These are phyloP conservation scores for Illadopsis cleaveri DNA, from an alignment of 2,113 vertebrate genomes.

Conservation along the genomic window DNA sequence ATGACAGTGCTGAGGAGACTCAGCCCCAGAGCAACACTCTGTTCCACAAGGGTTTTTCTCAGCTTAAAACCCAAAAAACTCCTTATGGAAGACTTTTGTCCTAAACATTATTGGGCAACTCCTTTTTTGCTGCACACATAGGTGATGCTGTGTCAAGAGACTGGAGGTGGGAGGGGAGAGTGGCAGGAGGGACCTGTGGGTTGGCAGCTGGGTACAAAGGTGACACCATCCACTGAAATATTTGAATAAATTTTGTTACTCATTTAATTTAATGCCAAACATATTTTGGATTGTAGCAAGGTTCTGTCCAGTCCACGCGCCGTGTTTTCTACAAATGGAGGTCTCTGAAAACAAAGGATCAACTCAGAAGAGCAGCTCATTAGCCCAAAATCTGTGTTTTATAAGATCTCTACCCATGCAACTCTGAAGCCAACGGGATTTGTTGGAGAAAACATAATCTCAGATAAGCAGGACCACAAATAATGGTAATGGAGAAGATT, in stretches of 20 bases:
- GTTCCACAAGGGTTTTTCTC: neutral
- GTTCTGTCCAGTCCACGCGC: rapidly evolving
- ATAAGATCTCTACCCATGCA: neutral
- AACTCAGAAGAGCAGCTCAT: neutral
- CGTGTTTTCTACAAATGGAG: neutral
- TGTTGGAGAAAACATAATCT: neutral
- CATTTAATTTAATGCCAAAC: neutral
- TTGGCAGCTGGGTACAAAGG: neutral
- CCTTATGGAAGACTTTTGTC: neutral
- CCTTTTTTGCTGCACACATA: neutral
- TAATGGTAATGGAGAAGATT: neutral
- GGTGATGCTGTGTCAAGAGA: neutral
- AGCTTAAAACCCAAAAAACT: neutral
- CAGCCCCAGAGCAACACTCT: neutral
- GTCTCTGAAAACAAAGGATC: neutral
- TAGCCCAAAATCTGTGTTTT: neutral
- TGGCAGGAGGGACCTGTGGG: neutral
- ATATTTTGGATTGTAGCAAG: neutral
- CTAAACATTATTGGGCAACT: neutral
- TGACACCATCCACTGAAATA: neutral
- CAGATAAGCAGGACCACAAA: neutral
- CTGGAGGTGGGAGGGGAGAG: neutral
- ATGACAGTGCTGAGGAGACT: neutral
- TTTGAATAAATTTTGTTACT: neutral
- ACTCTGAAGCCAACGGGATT: neutral